These are phyloP conservation scores for Manis javanica DNA, from an alignment of 2,797 vertebrate species.

Conservation along the genomic window DNA sequence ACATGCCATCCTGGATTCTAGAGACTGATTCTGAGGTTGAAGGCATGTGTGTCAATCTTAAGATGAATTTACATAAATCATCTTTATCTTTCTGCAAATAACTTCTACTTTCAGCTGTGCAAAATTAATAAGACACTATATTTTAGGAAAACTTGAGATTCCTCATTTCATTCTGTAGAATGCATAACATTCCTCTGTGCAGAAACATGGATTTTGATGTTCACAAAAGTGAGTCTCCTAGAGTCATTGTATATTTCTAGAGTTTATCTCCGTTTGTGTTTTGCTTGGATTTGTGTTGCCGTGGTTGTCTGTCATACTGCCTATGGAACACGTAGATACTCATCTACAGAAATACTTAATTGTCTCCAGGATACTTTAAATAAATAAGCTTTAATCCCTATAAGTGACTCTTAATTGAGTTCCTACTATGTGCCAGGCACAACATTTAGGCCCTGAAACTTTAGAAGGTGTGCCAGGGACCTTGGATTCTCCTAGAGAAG, in stretches of 20 bases:
- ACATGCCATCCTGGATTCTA: neutral
- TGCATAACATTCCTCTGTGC: neutral
- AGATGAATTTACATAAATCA: conserved; percentile 24
- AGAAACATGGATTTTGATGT: neutral
- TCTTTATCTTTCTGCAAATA: conserved; percentile 10
- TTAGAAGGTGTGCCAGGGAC: neutral
- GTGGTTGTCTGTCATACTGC: conserved; percentile 22
- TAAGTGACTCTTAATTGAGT: conserved; percentile 10
- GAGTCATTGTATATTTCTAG: neutral
- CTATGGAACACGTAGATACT: neutral
- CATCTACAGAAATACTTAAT: neutral
- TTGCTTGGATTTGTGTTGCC: conserved; percentile 28
- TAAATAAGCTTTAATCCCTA: neutral
- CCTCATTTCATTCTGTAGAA: conserved; percentile 32
- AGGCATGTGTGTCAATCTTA: neutral
- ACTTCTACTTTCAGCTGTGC: neutral
- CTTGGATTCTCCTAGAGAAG: neutral
- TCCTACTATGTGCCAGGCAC: neutral
- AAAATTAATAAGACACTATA: conserved; percentile 8
- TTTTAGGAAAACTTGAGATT: neutral
- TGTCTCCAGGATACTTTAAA: neutral
- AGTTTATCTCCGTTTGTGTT: neutral
- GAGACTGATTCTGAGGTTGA: neutral
- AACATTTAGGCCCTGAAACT: neutral
- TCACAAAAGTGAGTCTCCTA: neutral